A percentile compares a stretch with the other conserved stretches of the same genome.
Evolutionary conservation across 2,113 vertebrate genomes (phyloP).

Genomic region (Macaca fascicularis): T2T-MFA8v1.1 NC_088385.1:133378001-133378500

Average conservation of each 20-base stretch:
- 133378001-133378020: background rate
- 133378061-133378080: no score
- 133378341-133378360: background rate
- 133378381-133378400: background rate
- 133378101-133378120: no score
- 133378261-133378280: background rate
- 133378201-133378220: background rate
- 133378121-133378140: background rate
- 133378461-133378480: background rate
- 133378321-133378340: background rate
- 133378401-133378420: background rate
- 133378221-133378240: background rate
- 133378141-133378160: background rate
- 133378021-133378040: background rate
- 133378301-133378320: background rate
- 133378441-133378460: background rate
- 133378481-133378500: background rate
- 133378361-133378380: background rate
- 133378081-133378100: background rate
- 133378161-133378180: no score
- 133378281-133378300: background rate
- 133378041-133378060: accelerated
- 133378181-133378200: background rate
- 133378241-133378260: background rate
- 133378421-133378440: background rate